Evolutionary conservation across 2,888 invertebrate genomes (phyloP), one percentile per base, ranked within the genome.

Genomic region (Oxyscelio sp.): DNA sequence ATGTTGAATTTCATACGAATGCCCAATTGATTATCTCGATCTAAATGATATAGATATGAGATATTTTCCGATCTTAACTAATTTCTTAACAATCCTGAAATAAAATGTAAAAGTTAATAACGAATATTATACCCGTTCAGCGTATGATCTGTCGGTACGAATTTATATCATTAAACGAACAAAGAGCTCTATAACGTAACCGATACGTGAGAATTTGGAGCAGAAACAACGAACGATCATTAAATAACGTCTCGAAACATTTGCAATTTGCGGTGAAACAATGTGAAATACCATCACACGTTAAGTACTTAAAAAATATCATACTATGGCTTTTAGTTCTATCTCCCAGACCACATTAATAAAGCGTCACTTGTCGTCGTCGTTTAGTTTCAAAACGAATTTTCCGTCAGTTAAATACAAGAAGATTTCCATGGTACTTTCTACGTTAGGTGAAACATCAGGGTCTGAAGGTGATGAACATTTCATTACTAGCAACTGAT

Each of bases 151-250:
- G 83, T 83, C 83, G 59, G 73, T 77, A 77, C 59, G 77, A 83
- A 78, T 83, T 83, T 83, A 78, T 77, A 66, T 77, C 70, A 58
- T 59, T 75, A 61, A 68, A 70, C 2, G 74, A 83, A 74, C 74
- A 79, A 83, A 83, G 75, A 65, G 61, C 54, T 45, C 59, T 58
- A 22, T 45, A 68, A 40, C 58, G 78, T 68, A 75, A 75, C 75
- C 34, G 70, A 79, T 79, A 79, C 75, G 83, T 83, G 79, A 83
- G 83, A 83, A 83, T 83, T 77, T 71, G 66, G 83, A 83, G 77
- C 83, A 83, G 48, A 48, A 40, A 21, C 13, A 27, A 58, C 34
- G 59, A 59, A 40, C 58, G 50, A 75, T 70, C 79, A 59, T 83
- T 77, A 83, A 77, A 73, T 59, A 66, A 65, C 73, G 66, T 77